Percentiles rank a stretch among this genome's conserved stretches.
Evolutionary conservation across 1,140 invertebrate genomes (phyloP).

Genomic region (Zaprionus ornatus): DNA sequence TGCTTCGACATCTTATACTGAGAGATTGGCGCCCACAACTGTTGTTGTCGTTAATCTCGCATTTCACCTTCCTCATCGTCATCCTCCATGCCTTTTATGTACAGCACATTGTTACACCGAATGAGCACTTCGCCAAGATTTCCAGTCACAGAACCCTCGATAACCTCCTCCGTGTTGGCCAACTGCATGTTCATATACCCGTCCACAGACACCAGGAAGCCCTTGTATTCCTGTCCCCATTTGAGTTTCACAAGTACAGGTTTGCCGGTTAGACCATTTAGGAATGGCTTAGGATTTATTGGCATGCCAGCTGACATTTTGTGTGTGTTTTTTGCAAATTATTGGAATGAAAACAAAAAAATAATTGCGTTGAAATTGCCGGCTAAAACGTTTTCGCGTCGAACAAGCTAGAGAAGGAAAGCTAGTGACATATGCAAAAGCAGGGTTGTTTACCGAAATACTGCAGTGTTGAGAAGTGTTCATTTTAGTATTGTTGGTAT

Average conservation of each 20-base stretch:
- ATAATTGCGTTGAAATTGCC: conserved; percentile 41
- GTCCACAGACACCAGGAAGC: conserved; percentile 98
- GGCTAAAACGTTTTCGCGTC: conserved; percentile 64
- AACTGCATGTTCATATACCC: conserved; percentile 99
- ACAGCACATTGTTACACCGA: conserved; percentile 99
- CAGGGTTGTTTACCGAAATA: conserved; percentile 8
- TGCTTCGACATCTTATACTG: conserved; percentile 24
- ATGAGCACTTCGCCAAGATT: conserved; percentile 98
- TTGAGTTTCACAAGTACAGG: conserved; percentile 99
- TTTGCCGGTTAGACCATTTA: conserved; percentile 99
- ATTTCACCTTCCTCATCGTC: conserved; percentile 99
- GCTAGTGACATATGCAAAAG: conserved; percentile 6
- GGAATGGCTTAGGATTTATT: conserved; percentile 99
- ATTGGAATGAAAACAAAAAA: conserved; percentile 33
- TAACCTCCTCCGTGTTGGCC: conserved; percentile 99
- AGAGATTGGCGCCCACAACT: conserved; percentile 12
- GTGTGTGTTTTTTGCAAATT: conserved; percentile 40
- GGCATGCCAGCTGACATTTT: conserved; percentile 93
- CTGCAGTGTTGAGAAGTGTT: conserved; percentile 27
- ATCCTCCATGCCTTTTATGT: conserved; percentile 97
- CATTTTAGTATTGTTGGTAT: not conserved
- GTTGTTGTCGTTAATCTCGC: conserved; percentile 89
- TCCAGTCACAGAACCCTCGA: conserved; percentile 95
- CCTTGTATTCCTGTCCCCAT: conserved; percentile 99
- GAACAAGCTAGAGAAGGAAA: conserved; percentile 36